Evolutionary conservation across 2,888 invertebrate species (phyloP).

Genomic region (Nomada flava): DNA sequence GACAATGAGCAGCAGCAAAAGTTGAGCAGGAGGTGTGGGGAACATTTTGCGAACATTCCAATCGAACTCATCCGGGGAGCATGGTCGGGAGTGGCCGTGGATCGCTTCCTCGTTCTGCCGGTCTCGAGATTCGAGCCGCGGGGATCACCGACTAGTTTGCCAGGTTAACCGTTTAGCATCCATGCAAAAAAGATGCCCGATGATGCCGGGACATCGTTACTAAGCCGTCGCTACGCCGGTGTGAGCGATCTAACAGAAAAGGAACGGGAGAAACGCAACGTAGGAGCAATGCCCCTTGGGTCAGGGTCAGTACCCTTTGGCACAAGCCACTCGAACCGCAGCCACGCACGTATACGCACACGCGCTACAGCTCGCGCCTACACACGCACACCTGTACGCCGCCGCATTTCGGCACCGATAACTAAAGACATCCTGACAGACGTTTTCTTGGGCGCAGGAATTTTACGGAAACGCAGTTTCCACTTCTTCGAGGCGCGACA

Average conservation of each 20-base stretch:
- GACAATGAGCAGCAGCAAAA: not conserved
- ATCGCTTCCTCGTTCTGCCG: conserved; percentile 48
- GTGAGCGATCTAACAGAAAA: conserved; percentile 80
- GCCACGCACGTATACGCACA: conserved; percentile 58
- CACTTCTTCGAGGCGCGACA: not conserved
- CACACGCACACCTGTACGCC: conserved; percentile 38
- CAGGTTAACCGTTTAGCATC: conserved; percentile 44
- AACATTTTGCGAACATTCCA: conserved; percentile 24
- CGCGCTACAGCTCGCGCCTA: conserved; percentile 50
- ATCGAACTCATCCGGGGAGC: conserved; percentile 1
- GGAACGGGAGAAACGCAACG: conserved; percentile 78
- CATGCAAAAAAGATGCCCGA: conserved; percentile 54
- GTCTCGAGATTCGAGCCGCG: not conserved
- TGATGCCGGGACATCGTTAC: conserved; percentile 69
- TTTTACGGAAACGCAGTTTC: not conserved
- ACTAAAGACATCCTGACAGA: conserved; percentile 51
- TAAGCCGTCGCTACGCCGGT: conserved; percentile 73
- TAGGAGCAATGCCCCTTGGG: conserved; percentile 83
- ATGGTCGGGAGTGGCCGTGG: not conserved
- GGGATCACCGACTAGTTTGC: conserved; percentile 21
- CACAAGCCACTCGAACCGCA: conserved; percentile 71
- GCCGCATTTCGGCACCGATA: conserved; percentile 54
- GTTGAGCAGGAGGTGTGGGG: not conserved
- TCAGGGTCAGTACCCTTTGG: conserved; percentile 84
- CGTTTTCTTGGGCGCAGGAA: conserved; percentile 2